These are phyloP conservation scores for Trichoplusia ni DNA, from an alignment of 1,140 invertebrate species.

Conservation along the genomic window DNA sequence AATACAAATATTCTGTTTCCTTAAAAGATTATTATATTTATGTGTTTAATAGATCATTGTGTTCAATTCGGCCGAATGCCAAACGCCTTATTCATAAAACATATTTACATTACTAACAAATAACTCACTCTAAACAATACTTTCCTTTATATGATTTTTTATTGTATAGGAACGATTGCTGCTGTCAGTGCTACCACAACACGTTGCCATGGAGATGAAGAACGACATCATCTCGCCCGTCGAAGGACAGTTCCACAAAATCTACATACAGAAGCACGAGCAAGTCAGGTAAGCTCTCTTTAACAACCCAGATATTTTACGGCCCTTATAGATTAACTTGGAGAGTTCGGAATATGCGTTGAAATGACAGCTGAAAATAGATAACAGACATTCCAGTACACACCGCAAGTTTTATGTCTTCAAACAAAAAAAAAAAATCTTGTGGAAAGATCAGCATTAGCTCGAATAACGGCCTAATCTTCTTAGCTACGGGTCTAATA, in stretches of 20 bases:
- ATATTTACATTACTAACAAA: neutral
- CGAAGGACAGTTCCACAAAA: conserved; percentile 96
- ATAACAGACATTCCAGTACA: too few relatives aligned
- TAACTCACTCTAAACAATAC: too few relatives aligned
- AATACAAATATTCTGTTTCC: neutral
- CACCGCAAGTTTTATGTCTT: too few relatives aligned
- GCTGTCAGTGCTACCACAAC: conserved; percentile 95
- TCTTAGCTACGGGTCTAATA: too few relatives aligned
- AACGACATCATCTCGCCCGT: conserved; percentile 94
- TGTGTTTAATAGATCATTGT: neutral
- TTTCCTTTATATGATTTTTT: conserved; percentile 52
- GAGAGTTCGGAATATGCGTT: too few relatives aligned
- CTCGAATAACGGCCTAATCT: too few relatives aligned
- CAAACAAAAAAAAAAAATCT: too few relatives aligned
- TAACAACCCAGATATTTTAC: neutral
- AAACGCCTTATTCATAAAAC: neutral
- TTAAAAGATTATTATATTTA: neutral
- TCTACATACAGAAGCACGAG: conserved; percentile 97
- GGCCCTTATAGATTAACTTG: too few relatives aligned
- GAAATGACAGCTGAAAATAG: too few relatives aligned
- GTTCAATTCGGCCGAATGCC: neutral
- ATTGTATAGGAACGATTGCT: conserved; percentile 90
- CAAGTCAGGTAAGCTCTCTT: conserved; percentile 89
- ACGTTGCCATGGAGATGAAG: conserved; percentile 98
- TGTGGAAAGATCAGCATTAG: too few relatives aligned